These are phyloP conservation scores for Myotis lucifugus DNA, from an alignment of 2,113 vertebrate species.

Conservation along the genomic window DNA sequence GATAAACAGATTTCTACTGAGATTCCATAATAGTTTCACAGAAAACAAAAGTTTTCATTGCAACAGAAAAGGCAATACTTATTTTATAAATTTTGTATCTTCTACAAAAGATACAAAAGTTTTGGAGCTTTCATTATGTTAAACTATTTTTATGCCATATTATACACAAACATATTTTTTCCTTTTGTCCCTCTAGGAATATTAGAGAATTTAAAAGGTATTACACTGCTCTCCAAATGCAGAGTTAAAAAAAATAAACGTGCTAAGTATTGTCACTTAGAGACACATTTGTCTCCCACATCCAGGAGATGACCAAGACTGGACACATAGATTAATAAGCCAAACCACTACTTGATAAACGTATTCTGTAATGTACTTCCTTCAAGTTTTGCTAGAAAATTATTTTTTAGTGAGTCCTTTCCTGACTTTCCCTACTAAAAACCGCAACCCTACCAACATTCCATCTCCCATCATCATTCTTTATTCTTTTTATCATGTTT, in stretches of 20 bases:
- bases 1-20: slow-evolving; percentile 30
- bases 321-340: neutral
- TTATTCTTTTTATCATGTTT: neutral
- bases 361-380: neutral
- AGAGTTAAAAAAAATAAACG: neutral
- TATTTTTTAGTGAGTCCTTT: neutral
- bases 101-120: neutral
- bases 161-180: neutral
- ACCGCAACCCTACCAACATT: neutral
- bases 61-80: neutral
- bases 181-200: neutral
- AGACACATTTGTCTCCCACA: neutral
- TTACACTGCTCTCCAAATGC: neutral
- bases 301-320: neutral
- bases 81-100: neutral
- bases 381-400: neutral
- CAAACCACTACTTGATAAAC: neutral
- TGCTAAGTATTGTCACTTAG: neutral
- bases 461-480: neutral
- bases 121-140: neutral
- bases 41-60: slow-evolving; percentile 22
- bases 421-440: neutral
- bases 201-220: neutral
- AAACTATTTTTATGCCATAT: neutral
- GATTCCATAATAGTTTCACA: slow-evolving; percentile 1